These are phyloP conservation scores for Erinaceus europaeus DNA, from an alignment of 2,113 vertebrate species.

Conservation along the genomic window DNA sequence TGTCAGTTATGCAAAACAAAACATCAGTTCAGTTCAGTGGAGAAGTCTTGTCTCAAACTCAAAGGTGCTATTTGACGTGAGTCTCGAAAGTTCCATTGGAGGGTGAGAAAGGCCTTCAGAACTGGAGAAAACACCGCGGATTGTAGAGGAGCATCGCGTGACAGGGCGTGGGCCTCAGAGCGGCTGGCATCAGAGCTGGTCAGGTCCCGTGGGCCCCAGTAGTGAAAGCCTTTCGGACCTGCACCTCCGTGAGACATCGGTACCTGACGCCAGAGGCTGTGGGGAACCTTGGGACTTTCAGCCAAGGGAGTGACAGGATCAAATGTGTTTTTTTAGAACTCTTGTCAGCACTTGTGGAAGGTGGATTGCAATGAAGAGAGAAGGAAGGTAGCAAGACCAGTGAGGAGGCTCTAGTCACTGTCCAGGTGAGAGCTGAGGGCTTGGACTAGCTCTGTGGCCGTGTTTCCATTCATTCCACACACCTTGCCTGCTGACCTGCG, in stretches of 20 bases:
- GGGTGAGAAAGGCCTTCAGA: not conserved
- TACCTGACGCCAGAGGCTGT: not conserved
- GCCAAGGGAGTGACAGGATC: constrained; percentile 22
- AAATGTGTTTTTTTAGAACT: constrained; percentile 22
- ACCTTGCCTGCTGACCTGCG: not conserved
- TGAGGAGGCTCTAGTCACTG: constrained; percentile 18
- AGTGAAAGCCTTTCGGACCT: too few relatives aligned
- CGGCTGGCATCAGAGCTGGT: not conserved
- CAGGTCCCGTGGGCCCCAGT: accelerated
- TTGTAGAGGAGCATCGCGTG: accelerated
- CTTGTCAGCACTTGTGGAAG: constrained; percentile 49
- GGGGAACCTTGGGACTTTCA: not conserved
- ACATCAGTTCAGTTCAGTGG: too few relatives aligned
- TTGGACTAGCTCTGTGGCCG: not conserved
- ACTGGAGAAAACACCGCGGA: not conserved
- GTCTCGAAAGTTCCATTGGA: not conserved
- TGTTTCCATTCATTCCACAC: not conserved
- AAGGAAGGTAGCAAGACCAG: not conserved
- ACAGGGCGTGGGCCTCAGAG: not conserved
- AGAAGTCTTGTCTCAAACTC: too few relatives aligned
- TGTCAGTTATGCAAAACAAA: too few relatives aligned
- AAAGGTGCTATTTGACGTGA: not conserved
- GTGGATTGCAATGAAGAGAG: constrained; percentile 26
- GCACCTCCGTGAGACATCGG: accelerated
- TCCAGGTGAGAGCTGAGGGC: constrained; percentile 18